Percentiles rank a stretch among this genome's conserved stretches.
These are phyloP conservation scores for Xestoiulus laeticollis DNA, from an alignment of 2,888 invertebrate species.

Conservation along the genomic window DNA sequence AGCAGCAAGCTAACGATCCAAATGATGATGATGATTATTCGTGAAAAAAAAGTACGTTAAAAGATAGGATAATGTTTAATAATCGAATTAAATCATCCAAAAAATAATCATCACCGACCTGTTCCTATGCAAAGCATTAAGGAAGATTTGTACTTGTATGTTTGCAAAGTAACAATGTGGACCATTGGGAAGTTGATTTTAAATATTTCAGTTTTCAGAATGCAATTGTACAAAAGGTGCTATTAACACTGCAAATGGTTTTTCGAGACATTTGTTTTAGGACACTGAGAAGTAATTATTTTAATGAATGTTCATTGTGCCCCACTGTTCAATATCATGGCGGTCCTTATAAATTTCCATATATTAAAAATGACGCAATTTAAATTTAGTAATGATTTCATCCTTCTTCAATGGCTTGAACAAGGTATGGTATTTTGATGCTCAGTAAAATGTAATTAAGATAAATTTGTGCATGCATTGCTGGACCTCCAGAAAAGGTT, in stretches of 20 bases:
- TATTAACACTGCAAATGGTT: neutral
- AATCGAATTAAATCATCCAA: neutral
- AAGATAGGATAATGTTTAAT: neutral
- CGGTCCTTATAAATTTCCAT: no score
- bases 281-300: neutral
- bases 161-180: neutral
- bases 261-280: neutral
- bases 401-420: no score
- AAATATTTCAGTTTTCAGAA: no score
- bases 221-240: neutral
- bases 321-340: no score
- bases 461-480: no score
- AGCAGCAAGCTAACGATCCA: conserved; percentile 53
- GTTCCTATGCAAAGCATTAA: neutral
- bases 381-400: no score
- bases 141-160: neutral
- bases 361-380: no score
- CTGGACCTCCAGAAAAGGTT: no score
- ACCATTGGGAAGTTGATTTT: no score
- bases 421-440: no score
- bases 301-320: no score
- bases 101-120: neutral
- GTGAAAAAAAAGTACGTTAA: conserved; percentile 30
- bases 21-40: conserved; percentile 53
- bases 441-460: no score